A percentile compares a stretch with the other conserved stretches of the same genome.
Evolutionary conservation across 2,113 vertebrate species (phyloP).

Genomic region (Meleagris gallopavo): DNA sequence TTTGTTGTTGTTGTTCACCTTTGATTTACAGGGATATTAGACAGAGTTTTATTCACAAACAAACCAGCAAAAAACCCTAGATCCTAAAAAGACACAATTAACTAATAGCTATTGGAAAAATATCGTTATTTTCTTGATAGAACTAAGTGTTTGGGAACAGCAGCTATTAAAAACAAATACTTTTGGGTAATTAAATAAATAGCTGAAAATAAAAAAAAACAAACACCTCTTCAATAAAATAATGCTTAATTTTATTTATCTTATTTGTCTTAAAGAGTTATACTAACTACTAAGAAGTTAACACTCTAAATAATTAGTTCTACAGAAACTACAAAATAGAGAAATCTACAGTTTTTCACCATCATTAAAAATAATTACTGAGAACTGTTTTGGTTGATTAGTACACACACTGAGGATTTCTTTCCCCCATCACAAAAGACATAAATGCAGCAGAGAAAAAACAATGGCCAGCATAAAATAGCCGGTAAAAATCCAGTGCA

Average conservation of each 20-base stretch:
- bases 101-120: neutral
- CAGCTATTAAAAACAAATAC: neutral
- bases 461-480: neutral
- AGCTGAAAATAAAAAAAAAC: neutral
- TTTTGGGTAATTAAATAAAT: neutral
- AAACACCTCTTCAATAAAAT: neutral
- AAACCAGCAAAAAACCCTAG: neutral
- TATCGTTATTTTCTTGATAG: neutral
- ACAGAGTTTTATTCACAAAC: accelerated
- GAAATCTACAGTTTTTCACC: neutral
- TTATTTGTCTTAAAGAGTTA: neutral
- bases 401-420: neutral
- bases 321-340: neutral
- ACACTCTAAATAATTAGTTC: neutral
- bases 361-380: neutral
- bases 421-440: neutral
- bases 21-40: neutral
- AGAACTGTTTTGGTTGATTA: no score
- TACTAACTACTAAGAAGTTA: neutral
- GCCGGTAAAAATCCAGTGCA: neutral
- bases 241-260: neutral
- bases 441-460: neutral
- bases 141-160: neutral
- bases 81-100: neutral
- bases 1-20: neutral